Evolutionary conservation across 2,113 vertebrate species (phyloP).

Genomic region (Physeter macrocephalus): DNA sequence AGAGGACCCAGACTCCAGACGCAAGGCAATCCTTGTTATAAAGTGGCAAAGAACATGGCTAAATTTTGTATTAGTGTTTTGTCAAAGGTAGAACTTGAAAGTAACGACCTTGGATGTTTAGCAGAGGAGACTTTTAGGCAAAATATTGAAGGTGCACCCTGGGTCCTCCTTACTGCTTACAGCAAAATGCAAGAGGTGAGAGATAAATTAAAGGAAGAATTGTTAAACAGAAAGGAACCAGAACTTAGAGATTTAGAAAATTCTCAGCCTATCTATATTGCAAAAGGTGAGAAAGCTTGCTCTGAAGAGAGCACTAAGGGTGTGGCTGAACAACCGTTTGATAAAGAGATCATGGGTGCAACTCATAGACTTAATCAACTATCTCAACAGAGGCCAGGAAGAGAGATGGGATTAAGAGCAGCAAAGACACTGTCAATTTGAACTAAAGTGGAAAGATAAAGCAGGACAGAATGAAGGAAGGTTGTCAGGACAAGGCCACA

Average conservation of each 20-base stretch:
- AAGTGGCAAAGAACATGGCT: not conserved
- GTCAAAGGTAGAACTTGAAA: not conserved
- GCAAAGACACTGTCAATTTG: not conserved
- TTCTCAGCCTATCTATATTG: not conserved
- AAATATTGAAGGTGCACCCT: not conserved
- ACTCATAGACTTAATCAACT: not conserved
- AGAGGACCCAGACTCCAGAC: not conserved
- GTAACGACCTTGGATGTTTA: not conserved
- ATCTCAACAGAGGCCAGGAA: not conserved
- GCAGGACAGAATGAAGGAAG: not conserved
- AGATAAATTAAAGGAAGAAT: not conserved
- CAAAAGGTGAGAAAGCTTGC: not conserved
- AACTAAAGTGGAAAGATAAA: not conserved
- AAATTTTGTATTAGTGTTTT: not conserved
- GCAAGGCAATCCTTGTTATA: not conserved
- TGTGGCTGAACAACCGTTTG: not conserved
- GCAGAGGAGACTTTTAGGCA: not conserved
- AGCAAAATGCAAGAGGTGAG: not conserved
- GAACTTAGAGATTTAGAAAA: not conserved
- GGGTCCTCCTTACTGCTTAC: not conserved
- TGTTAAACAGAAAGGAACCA: not conserved
- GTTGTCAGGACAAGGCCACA: not conserved
- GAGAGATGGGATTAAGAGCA: not conserved
- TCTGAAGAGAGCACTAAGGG: not conserved
- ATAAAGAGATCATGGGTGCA: not conserved